A percentile compares a stretch with the other conserved stretches of the same genome.
These are phyloP conservation scores for Troides oblongomaculatus DNA, from an alignment of 2,888 invertebrate genomes.

Conservation along the genomic window DNA sequence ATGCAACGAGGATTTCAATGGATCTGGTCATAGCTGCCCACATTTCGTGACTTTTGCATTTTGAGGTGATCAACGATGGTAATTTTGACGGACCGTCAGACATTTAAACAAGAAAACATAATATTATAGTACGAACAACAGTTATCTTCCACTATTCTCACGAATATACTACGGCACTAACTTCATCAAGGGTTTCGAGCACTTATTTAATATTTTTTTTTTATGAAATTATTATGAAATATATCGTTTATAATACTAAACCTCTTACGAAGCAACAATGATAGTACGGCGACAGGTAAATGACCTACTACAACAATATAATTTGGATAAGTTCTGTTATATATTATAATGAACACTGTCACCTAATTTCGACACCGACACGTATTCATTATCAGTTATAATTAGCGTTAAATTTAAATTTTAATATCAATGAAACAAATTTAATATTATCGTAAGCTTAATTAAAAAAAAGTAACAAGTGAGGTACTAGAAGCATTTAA, in stretches of 20 bases:
- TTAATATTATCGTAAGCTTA: neutral
- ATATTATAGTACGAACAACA: slow-evolving; percentile 9
- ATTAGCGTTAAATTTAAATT: neutral
- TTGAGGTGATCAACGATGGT: slow-evolving; percentile 58
- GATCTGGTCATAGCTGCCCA: slow-evolving; percentile 91
- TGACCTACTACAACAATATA: slow-evolving; percentile 40
- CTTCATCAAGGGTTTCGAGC: neutral
- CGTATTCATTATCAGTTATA: neutral
- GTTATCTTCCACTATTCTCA: neutral
- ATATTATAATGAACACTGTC: neutral
- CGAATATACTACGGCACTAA: neutral
- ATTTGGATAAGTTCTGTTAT: neutral
- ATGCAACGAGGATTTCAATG: slow-evolving; percentile 89
- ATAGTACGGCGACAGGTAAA: slow-evolving; percentile 44
- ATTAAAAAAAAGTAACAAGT: neutral
- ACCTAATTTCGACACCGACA: slow-evolving; percentile 5
- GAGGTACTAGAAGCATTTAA: slow-evolving; percentile 2
- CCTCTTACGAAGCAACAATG: slow-evolving; percentile 39
- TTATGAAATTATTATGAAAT: neutral
- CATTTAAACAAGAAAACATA: slow-evolving; percentile 52
- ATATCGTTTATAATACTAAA: neutral
- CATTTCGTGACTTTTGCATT: slow-evolving; percentile 83
- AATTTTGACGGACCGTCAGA: slow-evolving; percentile 64
- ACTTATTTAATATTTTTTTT: too few species aligned
- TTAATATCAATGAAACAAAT: neutral